Conservation (phyloP, 1,140 invertebrate species). For the Campoletis sonorensis region DNA sequence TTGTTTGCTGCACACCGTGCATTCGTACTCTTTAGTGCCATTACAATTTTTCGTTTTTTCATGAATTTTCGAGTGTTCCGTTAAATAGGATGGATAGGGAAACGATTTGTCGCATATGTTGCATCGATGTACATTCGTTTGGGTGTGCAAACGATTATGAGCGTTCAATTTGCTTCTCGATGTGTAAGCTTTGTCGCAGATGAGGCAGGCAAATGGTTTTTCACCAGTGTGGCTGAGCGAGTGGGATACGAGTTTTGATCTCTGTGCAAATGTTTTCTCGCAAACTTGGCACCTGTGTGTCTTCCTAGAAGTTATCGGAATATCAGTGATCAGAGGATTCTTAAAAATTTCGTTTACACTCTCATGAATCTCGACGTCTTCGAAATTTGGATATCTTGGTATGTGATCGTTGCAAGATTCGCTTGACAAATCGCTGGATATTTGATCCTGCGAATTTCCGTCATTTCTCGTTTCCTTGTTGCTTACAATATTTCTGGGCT, state of each 20-base stretch:
- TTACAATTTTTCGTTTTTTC: constrained; percentile 44
- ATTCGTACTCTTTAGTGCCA: constrained; percentile 61
- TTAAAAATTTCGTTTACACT: constrained; percentile 42
- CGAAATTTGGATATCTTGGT: constrained; percentile 32
- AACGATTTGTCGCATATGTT: constrained; percentile 73
- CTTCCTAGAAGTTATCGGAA: constrained; percentile 39
- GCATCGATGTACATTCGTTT: constrained; percentile 70
- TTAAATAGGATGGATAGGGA: constrained; percentile 72
- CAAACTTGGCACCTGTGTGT: constrained; percentile 73
- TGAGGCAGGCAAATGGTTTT: constrained; percentile 68
- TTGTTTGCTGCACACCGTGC: constrained; percentile 65
- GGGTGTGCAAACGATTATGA: constrained; percentile 70
- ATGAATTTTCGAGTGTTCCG: constrained; percentile 71
- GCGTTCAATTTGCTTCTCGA: constrained; percentile 73
- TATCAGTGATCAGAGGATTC: constrained; percentile 35
- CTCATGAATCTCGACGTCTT: constrained; percentile 3
- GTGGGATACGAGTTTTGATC: constrained; percentile 73
- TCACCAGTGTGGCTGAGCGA: constrained; percentile 66
- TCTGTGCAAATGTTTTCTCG: constrained; percentile 70
- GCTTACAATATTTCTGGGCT: constrained; percentile 1
- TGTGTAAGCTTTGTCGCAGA: constrained; percentile 70
- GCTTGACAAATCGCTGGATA: constrained; percentile 21
- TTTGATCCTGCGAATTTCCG: background rate
- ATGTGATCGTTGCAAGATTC: constrained; percentile 39
- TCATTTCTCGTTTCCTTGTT: background rate